Percentiles rank a stretch among this genome's conserved stretches.
Conservation (phyloP, 2,797 vertebrate species). For the Characodon lateralis region DNA sequence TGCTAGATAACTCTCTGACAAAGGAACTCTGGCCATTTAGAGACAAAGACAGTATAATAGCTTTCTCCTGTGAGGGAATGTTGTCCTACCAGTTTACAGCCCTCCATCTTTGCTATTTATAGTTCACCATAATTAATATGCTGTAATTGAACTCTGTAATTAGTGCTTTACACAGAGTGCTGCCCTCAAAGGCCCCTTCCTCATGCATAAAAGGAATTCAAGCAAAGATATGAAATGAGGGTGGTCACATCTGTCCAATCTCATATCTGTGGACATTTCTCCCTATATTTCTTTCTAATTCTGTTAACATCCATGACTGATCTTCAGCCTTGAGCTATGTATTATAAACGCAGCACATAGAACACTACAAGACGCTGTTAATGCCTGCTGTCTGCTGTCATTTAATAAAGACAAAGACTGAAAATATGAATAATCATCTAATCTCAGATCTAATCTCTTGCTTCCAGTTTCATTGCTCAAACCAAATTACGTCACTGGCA, state of each 20-base stretch:
- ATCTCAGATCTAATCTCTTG: slow-evolving; percentile 42
- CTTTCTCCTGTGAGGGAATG: slow-evolving; percentile 54
- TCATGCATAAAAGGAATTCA: slow-evolving; percentile 13
- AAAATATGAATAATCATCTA: slow-evolving; percentile 60
- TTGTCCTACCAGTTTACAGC: slow-evolving; percentile 50
- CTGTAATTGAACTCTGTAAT: slow-evolving; percentile 51
- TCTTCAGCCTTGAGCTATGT: slow-evolving; percentile 32
- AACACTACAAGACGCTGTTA: slow-evolving; percentile 18
- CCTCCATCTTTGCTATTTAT: slow-evolving; percentile 56
- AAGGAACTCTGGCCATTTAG: slow-evolving; percentile 50
- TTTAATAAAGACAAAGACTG: slow-evolving; percentile 52
- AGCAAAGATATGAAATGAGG: slow-evolving; percentile 35
- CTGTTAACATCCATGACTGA: slow-evolving; percentile 26
- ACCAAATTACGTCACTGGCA: slow-evolving; percentile 26
- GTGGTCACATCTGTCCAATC: slow-evolving; percentile 55
- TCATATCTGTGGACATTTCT: slow-evolving; percentile 41
- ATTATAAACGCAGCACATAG: slow-evolving; percentile 40
- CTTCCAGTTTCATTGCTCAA: slow-evolving; percentile 29
- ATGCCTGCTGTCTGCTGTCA: slow-evolving; percentile 39
- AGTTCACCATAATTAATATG: slow-evolving; percentile 63
- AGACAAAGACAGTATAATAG: slow-evolving; percentile 56
- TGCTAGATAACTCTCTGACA: slow-evolving; percentile 56
- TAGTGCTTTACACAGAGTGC: slow-evolving; percentile 26
- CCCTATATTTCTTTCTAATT: slow-evolving; percentile 17
- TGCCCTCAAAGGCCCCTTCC: neutral